Percentiles rank a stretch among this genome's conserved stretches.
Evolutionary conservation across 1,140 invertebrate genomes (phyloP).

Genomic region (Ceratitis capitata): DNA sequence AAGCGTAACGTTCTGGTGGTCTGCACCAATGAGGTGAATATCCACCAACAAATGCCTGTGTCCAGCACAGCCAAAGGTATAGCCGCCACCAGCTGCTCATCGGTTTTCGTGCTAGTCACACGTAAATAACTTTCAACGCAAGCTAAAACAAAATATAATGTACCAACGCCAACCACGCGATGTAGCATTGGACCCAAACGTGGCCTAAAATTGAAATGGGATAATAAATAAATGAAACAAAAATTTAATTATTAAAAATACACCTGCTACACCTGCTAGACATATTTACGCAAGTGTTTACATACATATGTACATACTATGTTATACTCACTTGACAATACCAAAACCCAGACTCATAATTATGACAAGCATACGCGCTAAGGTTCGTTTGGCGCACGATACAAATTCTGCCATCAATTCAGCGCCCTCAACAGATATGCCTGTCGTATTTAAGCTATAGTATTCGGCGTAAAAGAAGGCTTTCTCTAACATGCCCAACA

Average conservation of each 20-base stretch:
- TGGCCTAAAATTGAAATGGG: slow-evolving; percentile 70
- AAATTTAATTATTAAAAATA: slow-evolving; percentile 28
- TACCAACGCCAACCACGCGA: slow-evolving; percentile 83
- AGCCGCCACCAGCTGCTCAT: slow-evolving; percentile 76
- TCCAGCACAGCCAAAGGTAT: slow-evolving; percentile 79
- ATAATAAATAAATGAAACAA: neutral
- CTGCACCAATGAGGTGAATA: slow-evolving; percentile 87
- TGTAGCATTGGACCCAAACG: slow-evolving; percentile 86
- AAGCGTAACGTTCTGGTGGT: slow-evolving; percentile 88
- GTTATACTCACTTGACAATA: slow-evolving; percentile 84
- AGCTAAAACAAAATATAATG: slow-evolving; percentile 84
- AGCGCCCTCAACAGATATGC: slow-evolving; percentile 73
- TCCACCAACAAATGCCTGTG: slow-evolving; percentile 83
- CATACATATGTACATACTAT: neutral
- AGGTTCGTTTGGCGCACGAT: slow-evolving; percentile 82
- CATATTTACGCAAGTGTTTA: slow-evolving; percentile 24
- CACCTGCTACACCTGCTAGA: neutral
- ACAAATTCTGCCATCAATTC: slow-evolving; percentile 87
- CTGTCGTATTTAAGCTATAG: slow-evolving; percentile 80
- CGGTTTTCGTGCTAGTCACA: slow-evolving; percentile 75
- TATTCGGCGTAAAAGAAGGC: slow-evolving; percentile 93
- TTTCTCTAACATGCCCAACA: slow-evolving; percentile 85
- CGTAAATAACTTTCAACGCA: slow-evolving; percentile 84
- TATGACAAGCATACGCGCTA: slow-evolving; percentile 92
- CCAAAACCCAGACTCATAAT: slow-evolving; percentile 95